Evolutionary conservation across 37 sponge, comb jelly and placozoan genomes (phyloP).

Genomic region (Beroe ovata): DNA sequence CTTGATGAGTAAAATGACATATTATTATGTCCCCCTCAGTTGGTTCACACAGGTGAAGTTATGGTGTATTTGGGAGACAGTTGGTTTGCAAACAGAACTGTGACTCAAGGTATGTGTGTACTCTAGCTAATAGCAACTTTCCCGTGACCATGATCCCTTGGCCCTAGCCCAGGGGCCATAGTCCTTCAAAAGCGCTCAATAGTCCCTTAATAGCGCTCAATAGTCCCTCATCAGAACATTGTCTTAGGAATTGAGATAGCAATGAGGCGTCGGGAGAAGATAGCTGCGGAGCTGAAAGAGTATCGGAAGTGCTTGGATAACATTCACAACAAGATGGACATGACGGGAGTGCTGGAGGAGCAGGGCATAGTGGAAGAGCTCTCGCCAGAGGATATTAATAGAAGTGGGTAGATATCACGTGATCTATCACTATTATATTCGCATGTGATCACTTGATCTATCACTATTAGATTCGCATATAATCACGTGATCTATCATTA

Average conservation of each 20-base stretch:
- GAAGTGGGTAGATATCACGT: too few relatives aligned
- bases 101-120: conserved; percentile 46
- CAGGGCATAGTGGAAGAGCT: conserved; percentile 22
- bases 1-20: too few relatives aligned
- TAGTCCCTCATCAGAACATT: background rate
- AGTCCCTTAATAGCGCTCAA: too few relatives aligned
- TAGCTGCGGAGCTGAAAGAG: background rate
- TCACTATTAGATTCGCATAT: too few relatives aligned
- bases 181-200: too few relatives aligned
- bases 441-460: too few relatives aligned
- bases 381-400: background rate
- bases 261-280: background rate
- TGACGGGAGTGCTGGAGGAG: conserved; percentile 33
- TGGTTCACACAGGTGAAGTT: conserved; percentile 58
- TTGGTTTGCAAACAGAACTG: conserved; percentile 62
- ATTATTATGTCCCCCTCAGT: conserved; percentile 3
- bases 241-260: conserved; percentile 41
- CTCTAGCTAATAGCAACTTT: too few relatives aligned
- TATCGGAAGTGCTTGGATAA: conserved; percentile 7
- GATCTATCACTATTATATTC: too few relatives aligned
- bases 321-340: conserved; percentile 1
- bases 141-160: too few relatives aligned
- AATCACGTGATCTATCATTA: too few relatives aligned
- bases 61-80: conserved; percentile 35
- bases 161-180: too few relatives aligned